Evolutionary conservation across 2,797 vertebrate genomes (phyloP), one percentile per base, ranked within the genome.

Genomic region (Limnodromus scolopaceus): DNA sequence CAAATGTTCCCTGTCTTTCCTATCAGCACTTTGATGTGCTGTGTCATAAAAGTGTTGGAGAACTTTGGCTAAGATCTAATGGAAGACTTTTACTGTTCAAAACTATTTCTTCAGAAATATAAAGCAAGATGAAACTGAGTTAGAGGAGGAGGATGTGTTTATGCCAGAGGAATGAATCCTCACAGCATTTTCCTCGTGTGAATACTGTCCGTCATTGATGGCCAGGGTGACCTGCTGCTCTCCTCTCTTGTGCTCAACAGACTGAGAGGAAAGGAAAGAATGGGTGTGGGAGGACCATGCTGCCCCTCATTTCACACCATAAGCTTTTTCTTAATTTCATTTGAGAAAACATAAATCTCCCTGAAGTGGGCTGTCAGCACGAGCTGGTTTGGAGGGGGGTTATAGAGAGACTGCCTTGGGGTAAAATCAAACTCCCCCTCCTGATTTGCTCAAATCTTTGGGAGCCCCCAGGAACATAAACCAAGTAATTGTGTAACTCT

Each of bases 401-500:
- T 82, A 54, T 34, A 65, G 48, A 94, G 46, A 89, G 72, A 93
- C 77, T 90, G 87, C 96, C 82, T 89, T 92, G 77, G 61, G 71
- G 78, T 91, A 91, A 85, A 96, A 82, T 93, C 48, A 94, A 17
- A 60, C 75, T 93, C 30, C 28, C 10, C 4, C 78, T 94, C 78
- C 91, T 72, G 74, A 82, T 96, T 95, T 95, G 76, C 65, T 95
- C 75, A 89, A 72, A 95, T 80, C 22, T 71, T 89, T 97, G 92
- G 89, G 89, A 93, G 61, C 43, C 74, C 70, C 63, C 36, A 46
- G 57, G 84, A 97, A 92, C 72, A 89, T 46, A 94, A 95, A 94
- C 60, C 48, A 91, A 68, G 17, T 90, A 89, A 93, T 91, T 96
- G 96, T 97, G 87, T 96, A 95, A 92, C 93, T 72, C 41, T 90